These are phyloP conservation scores for Sinohyriopsis cumingii DNA, from an alignment of 2,888 invertebrate species.

Conservation along the genomic window DNA sequence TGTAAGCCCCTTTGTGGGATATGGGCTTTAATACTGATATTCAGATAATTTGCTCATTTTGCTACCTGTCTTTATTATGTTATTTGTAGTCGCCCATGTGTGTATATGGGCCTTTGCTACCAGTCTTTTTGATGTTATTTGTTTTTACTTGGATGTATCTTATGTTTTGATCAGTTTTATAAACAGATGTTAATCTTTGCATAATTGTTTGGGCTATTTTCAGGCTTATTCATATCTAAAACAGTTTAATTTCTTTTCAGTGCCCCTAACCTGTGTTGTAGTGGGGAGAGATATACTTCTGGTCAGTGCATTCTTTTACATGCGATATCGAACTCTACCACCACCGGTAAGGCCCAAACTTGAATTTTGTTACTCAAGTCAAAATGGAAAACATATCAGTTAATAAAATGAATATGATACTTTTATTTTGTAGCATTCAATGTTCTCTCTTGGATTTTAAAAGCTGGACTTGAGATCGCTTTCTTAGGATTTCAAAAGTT, in stretches of 20 bases:
- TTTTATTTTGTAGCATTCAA: neutral
- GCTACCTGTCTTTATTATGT: neutral
- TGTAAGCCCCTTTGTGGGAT: neutral
- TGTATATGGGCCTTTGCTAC: neutral
- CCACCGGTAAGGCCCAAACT: conserved; percentile 79
- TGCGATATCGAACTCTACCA: conserved; percentile 91
- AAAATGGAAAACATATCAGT: neutral
- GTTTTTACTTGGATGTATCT: no score
- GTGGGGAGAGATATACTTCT: conserved; percentile 87
- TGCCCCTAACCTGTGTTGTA: conserved; percentile 82
- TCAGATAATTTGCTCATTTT: neutral
- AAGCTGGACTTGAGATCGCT: no score
- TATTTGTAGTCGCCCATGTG: neutral
- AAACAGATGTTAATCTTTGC: no score
- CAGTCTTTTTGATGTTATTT: neutral
- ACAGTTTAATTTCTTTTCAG: conserved; percentile 56
- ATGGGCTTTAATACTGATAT: neutral
- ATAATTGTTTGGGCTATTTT: no score
- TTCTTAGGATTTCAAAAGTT: no score
- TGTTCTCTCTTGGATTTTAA: no score
- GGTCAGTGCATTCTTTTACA: conserved; percentile 88
- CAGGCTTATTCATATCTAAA: no score
- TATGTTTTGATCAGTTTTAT: no score
- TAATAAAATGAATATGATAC: neutral
- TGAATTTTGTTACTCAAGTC: neutral